These are phyloP conservation scores for Clarias magur DNA, from an alignment of 2,113 vertebrate species.

Conservation along the genomic window DNA sequence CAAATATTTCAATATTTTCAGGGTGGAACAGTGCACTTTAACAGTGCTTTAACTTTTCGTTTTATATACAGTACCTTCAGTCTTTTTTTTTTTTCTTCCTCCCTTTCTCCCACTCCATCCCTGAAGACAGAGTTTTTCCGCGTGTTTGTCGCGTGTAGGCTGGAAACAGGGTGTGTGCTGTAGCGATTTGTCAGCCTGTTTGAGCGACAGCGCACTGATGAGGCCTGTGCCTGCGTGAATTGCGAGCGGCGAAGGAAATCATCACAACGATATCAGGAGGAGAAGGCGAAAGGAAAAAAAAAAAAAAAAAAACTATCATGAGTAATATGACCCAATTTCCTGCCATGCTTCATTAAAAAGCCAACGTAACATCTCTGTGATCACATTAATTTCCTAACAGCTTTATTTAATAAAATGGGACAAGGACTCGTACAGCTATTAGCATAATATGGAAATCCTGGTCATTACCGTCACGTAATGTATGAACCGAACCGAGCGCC, in stretches of 20 bases:
- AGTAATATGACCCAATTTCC: constrained; percentile 70
- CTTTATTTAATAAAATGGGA: constrained; percentile 82
- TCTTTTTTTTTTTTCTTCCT: background rate
- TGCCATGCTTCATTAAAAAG: constrained; percentile 69
- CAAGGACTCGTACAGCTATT: constrained; percentile 70
- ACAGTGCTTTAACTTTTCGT: background rate
- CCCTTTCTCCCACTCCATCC: background rate
- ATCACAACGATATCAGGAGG: constrained; percentile 59
- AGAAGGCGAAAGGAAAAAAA: background rate
- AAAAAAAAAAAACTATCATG: constrained; percentile 64
- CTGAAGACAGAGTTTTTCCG: constrained; percentile 31
- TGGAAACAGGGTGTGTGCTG: constrained; percentile 33
- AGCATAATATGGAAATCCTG: constrained; percentile 78
- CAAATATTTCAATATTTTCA: background rate
- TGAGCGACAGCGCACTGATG: constrained; percentile 43
- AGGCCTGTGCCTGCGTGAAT: constrained; percentile 21
- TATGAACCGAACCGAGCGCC: constrained; percentile 62
- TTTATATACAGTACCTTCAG: background rate
- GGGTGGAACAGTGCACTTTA: background rate
- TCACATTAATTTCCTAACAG: constrained; percentile 74
- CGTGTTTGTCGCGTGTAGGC: constrained; percentile 19
- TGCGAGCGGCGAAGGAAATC: constrained; percentile 31
- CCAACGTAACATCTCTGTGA: constrained; percentile 59
- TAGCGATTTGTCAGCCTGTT: constrained; percentile 19
- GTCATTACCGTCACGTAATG: constrained; percentile 75